Conservation (phyloP, 2,888 invertebrate species). For the Pammene fasciana region DNA sequence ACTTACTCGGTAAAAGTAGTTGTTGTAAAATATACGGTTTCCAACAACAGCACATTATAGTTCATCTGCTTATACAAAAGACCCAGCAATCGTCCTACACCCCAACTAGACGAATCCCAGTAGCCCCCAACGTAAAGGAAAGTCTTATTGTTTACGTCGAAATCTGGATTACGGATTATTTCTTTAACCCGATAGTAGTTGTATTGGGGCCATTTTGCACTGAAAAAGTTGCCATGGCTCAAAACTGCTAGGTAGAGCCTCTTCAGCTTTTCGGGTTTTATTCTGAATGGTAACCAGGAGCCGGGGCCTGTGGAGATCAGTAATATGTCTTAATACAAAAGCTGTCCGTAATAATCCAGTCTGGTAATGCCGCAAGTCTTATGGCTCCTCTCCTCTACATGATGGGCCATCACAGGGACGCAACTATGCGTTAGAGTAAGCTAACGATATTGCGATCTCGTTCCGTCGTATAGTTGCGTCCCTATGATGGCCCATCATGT, state of each 20-base stretch:
- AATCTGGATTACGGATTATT: slow-evolving; percentile 53
- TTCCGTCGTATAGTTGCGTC: too few relatives aligned
- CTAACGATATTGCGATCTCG: too few relatives aligned
- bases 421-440: too few relatives aligned
- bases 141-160: slow-evolving; percentile 56
- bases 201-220: slow-evolving; percentile 48
- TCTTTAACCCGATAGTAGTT: slow-evolving; percentile 61
- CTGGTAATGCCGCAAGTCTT: too few relatives aligned
- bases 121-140: slow-evolving; percentile 64
- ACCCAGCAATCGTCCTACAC: slow-evolving; percentile 50
- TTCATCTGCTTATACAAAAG: slow-evolving; percentile 55
- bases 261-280: slow-evolving; percentile 9
- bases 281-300: slow-evolving; percentile 4
- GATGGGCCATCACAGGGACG: too few relatives aligned
- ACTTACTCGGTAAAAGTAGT: slow-evolving; percentile 67
- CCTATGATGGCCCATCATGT: too few relatives aligned
- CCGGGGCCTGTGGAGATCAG: slow-evolving; percentile 42
- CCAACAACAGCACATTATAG: slow-evolving; percentile 63
- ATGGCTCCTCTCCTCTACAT: too few relatives aligned
- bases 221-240: not conserved
- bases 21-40: slow-evolving; percentile 57
- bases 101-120: slow-evolving; percentile 59
- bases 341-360: too few relatives aligned
- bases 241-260: not conserved
- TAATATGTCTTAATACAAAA: too few relatives aligned